A percentile compares a stretch with the other conserved stretches of the same genome.
These are phyloP conservation scores for Miichthys miiuy DNA, from an alignment of 2,797 vertebrate species.

Conservation along the genomic window DNA sequence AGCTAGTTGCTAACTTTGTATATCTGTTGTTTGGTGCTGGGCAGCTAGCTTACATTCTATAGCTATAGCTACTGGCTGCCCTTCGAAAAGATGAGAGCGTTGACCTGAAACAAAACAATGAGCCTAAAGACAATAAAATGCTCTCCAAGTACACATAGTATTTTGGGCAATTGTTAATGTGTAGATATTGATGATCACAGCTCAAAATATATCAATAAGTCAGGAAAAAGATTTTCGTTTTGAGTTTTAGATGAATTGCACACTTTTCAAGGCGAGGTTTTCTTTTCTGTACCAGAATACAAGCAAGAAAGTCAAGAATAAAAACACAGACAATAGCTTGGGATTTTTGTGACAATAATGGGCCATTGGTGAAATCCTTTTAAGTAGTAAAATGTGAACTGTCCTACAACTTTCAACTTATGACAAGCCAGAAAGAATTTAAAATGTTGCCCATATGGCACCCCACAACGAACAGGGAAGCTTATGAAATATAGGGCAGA, in stretches of 20 bases:
- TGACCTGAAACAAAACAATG: too few species aligned
- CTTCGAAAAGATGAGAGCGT: not conserved
- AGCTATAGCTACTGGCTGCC: not conserved
- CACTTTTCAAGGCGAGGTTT: not conserved
- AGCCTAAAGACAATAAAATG: not conserved
- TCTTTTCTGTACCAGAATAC: not conserved
- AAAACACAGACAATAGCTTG: not conserved
- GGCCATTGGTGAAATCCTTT: constrained; percentile 14
- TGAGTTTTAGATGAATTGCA: not conserved
- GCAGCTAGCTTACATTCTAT: not conserved
- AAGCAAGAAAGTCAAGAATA: not conserved
- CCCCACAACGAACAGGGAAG: constrained; percentile 6
- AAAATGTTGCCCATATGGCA: constrained; percentile 2
- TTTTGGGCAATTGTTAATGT: too few species aligned
- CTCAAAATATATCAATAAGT: not conserved
- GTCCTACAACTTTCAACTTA: constrained; percentile 23
- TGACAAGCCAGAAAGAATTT: constrained; percentile 25
- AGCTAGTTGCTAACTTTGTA: not conserved
- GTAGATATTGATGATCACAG: too few species aligned
- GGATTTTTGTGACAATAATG: not conserved
- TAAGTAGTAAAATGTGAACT: constrained; percentile 13
- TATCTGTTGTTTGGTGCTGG: not conserved
- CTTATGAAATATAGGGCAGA: constrained; percentile 58
- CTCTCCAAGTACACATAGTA: too few species aligned
- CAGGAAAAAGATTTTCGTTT: not conserved